Percentiles rank a stretch among this genome's conserved stretches.
Evolutionary conservation across 2,797 vertebrate genomes (phyloP).

Genomic region (Anabacerthia variegaticeps): DNA sequence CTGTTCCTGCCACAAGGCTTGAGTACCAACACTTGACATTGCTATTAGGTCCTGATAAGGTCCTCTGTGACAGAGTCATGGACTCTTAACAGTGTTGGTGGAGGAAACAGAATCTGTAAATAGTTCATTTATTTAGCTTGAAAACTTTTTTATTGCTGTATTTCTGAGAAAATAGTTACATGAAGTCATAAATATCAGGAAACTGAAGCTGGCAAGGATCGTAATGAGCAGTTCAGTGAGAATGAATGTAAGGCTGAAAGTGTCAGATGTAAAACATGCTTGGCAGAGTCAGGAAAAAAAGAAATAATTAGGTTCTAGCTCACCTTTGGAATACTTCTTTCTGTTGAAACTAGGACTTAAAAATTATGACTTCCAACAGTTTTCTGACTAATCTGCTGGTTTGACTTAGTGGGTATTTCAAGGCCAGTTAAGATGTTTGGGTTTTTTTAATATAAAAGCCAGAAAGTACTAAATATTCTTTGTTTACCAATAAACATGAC

Average conservation of each 20-base stretch:
- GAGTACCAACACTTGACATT: rapidly evolving
- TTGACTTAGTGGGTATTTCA: neutral
- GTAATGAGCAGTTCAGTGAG: neutral
- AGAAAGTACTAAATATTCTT: neutral
- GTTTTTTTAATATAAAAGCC: neutral
- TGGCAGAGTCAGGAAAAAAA: neutral
- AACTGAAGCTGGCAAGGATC: neutral
- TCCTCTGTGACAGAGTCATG: neutral
- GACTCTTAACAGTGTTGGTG: neutral
- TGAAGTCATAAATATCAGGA: neutral
- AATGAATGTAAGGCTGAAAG: neutral
- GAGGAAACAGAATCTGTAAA: neutral
- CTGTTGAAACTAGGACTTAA: neutral
- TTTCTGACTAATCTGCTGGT: neutral
- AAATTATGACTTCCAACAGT: neutral
- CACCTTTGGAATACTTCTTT: neutral
- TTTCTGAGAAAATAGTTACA: neutral
- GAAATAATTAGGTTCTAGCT: neutral
- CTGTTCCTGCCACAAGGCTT: neutral
- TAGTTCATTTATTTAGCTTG: neutral
- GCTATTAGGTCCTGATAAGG: neutral
- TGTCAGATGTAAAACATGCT: neutral
- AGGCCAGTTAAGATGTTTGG: neutral
- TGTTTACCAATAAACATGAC: rapidly evolving
- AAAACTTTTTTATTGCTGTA: neutral